Conservation (phyloP, 2,113 vertebrate species). For the Symphodus melops region DNA sequence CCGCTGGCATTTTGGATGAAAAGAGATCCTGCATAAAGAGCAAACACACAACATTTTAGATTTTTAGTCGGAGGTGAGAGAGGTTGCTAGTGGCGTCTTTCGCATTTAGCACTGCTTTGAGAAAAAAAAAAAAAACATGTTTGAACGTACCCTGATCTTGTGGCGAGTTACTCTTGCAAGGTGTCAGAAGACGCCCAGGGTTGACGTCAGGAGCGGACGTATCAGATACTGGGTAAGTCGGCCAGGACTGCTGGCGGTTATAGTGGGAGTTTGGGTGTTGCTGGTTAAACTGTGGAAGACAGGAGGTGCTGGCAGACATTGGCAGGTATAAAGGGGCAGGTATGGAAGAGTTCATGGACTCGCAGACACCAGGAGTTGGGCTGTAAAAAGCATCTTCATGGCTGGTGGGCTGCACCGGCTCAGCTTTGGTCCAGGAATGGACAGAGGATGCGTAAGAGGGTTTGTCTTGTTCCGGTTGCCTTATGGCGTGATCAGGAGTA, state of each 20-base stretch:
- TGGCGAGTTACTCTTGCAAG: conserved; percentile 25
- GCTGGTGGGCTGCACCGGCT: conserved; percentile 41
- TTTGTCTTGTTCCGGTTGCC: conserved; percentile 56
- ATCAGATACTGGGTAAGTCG: conserved; percentile 65
- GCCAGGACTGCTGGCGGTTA: conserved; percentile 69
- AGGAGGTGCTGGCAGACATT: conserved; percentile 53
- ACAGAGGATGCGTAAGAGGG: conserved; percentile 62
- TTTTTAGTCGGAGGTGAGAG: not conserved
- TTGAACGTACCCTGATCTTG: conserved; percentile 67
- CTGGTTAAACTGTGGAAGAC: conserved; percentile 44
- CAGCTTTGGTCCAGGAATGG: conserved; percentile 71
- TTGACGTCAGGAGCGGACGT: conserved; percentile 50
- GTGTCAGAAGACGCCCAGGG: conserved; percentile 1
- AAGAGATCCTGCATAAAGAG: conserved; percentile 50
- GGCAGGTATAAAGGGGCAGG: conserved; percentile 6
- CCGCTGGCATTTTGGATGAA: conserved; percentile 77
- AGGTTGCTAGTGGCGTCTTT: not conserved
- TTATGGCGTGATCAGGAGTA: conserved; percentile 51
- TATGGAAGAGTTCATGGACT: conserved; percentile 26
- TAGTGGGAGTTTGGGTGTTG: conserved; percentile 44
- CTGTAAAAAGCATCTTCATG: conserved; percentile 19
- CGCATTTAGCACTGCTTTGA: too few species aligned
- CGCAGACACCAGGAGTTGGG: not conserved
- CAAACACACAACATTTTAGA: conserved; percentile 3
- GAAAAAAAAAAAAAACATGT: not conserved